A percentile compares a stretch with the other conserved stretches of the same genome.
These are phyloP conservation scores for Mechanitis mazaeus DNA, from an alignment of 2,888 invertebrate species.

Conservation along the genomic window DNA sequence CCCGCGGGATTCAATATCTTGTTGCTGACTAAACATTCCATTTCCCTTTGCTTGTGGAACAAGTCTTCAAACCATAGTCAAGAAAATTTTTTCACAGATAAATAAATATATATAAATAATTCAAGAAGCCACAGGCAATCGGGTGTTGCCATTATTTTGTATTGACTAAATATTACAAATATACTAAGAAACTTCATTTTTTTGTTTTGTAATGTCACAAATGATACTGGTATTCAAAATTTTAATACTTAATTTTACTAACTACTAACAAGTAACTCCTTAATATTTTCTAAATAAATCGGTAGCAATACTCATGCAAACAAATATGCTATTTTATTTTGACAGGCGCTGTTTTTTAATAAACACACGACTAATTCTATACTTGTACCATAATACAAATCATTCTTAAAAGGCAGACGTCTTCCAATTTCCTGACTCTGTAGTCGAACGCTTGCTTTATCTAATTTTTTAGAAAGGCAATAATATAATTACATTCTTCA, in stretches of 20 bases:
- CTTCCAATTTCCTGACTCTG: constrained; percentile 36
- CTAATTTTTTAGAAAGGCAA: constrained; percentile 32
- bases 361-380: not conserved
- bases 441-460: constrained; percentile 33
- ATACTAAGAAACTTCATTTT: not conserved
- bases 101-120: no score
- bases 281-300: no score
- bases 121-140: no score
- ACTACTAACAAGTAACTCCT: no score
- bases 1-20: constrained; percentile 49
- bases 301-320: no score
- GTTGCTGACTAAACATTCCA: constrained; percentile 46
- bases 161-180: not conserved
- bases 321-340: not conserved
- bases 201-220: not conserved
- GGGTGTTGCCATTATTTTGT: not conserved
- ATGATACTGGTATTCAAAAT: not conserved
- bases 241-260: not conserved
- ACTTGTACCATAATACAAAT: constrained; percentile 28
- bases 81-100: not conserved
- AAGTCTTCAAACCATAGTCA: constrained; percentile 10
- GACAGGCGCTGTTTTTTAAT: not conserved
- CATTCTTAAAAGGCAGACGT: constrained; percentile 30
- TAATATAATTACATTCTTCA: constrained; percentile 30
- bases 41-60: constrained; percentile 34